Conservation (phyloP, 2,888 invertebrate species). For the Disparrhopalites patrizii region DNA sequence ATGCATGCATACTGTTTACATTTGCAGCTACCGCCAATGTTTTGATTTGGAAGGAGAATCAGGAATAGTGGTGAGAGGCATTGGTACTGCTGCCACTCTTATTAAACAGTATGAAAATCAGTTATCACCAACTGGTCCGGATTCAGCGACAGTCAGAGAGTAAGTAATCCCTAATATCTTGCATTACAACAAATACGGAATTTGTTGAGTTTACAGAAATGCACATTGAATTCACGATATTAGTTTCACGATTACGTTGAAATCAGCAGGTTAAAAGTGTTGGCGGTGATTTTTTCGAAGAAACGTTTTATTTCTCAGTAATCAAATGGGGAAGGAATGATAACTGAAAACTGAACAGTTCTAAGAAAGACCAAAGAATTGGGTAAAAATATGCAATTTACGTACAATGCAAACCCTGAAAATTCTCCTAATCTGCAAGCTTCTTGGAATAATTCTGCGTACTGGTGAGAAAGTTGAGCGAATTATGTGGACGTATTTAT, state of each 20-base stretch:
- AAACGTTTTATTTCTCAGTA: not conserved
- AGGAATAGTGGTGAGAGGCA: conserved; percentile 91
- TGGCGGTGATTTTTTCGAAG: conserved; percentile 5
- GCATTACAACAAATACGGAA: not conserved
- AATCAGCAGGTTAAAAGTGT: not conserved
- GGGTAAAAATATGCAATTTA: no score
- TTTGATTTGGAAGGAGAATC: conserved; percentile 97
- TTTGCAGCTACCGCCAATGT: conserved; percentile 73
- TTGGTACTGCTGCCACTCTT: conserved; percentile 81
- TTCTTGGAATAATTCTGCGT: no score
- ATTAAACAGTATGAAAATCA: conserved; percentile 54
- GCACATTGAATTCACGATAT: not conserved
- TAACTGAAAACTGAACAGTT: no score
- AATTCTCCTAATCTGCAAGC: no score
- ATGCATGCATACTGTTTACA: no score
- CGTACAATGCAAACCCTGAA: no score
- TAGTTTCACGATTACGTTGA: not conserved
- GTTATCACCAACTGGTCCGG: conserved; percentile 38
- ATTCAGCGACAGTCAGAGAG: conserved; percentile 34
- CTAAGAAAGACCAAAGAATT: no score
- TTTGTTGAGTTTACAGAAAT: not conserved
- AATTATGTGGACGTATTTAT: no score
- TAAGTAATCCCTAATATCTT: conserved; percentile 37
- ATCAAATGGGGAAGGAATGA: no score
- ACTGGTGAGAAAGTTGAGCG: no score